Percentiles rank a stretch among this genome's conserved stretches.
Conservation (phyloP, 2,888 invertebrate genomes). For the Diogma glabrata region DNA sequence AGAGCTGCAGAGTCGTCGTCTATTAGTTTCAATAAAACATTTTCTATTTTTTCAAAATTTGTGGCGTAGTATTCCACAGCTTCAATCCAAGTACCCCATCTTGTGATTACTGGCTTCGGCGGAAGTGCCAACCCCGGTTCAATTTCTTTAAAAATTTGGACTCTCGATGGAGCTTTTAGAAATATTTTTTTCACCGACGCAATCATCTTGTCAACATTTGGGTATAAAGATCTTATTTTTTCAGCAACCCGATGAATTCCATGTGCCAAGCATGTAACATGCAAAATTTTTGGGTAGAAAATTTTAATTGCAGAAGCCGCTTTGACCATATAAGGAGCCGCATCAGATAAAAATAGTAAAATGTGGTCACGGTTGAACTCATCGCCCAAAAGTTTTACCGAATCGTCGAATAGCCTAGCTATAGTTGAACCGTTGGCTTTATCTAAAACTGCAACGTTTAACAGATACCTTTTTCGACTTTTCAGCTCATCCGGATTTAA, state of each 20-base stretch:
- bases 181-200: constrained; percentile 24
- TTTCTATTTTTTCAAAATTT: too few relatives aligned
- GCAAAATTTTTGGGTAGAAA: constrained; percentile 22
- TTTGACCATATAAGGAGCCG: constrained; percentile 22
- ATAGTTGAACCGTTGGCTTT: constrained; percentile 10
- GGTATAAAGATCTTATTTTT: constrained; percentile 20
- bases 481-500: background rate
- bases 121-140: constrained; percentile 22
- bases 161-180: constrained; percentile 21
- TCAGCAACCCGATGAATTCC: constrained; percentile 24
- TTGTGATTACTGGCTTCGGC: constrained; percentile 24
- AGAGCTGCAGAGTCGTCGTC: too few relatives aligned
- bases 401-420: constrained; percentile 3
- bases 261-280: constrained; percentile 26
- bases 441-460: background rate
- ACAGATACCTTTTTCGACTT: background rate
- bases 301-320: constrained; percentile 20
- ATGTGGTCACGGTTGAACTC: constrained; percentile 2
- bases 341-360: constrained; percentile 18
- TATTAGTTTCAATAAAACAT: too few relatives aligned
- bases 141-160: constrained; percentile 22
- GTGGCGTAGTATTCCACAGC: too few relatives aligned
- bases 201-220: constrained; percentile 21
- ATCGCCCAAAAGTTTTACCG: constrained; percentile 3
- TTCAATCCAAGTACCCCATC: constrained; percentile 24